phyloP scores from a whole-genome alignment of 2,888 invertebrate genomes.

The Ormyrus thymus region DNA sequence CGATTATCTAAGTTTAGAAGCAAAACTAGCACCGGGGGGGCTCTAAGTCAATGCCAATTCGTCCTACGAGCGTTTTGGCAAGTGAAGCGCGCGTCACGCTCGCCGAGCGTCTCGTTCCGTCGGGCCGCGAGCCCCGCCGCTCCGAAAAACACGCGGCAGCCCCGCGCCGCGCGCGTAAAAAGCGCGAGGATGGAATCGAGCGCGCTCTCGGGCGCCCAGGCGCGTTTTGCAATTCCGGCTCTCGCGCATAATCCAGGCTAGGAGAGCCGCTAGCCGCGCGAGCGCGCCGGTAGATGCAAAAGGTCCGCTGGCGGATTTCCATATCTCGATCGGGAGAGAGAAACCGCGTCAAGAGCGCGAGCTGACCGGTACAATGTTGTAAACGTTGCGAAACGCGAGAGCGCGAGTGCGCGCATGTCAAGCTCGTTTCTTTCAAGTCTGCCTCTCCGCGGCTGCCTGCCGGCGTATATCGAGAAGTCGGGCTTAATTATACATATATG shows the following conservation, averaged over 20 bases:
- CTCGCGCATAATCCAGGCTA: not conserved
- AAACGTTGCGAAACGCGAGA: conserved; percentile 50
- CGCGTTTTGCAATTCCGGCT: conserved; percentile 27
- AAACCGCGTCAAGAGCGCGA: conserved; percentile 46
- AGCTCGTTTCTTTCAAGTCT: conserved; percentile 34
- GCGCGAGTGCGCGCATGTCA: conserved; percentile 31
- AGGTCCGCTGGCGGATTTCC: conserved; percentile 54
- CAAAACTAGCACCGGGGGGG: too few relatives aligned
- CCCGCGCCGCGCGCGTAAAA: too few relatives aligned
- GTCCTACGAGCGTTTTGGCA: too few relatives aligned
- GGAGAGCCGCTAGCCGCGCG: not conserved
- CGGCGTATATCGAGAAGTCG: conserved; percentile 28
- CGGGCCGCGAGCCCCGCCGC: not conserved
- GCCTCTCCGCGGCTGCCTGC: conserved; percentile 15
- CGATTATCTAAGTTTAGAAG: too few relatives aligned
- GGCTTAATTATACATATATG: conserved; percentile 43
- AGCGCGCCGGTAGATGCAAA: conserved; percentile 50
- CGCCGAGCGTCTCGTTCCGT: not conserved
- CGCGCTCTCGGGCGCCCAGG: too few relatives aligned
- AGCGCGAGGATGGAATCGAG: conserved; percentile 20
- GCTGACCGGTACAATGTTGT: conserved; percentile 53
- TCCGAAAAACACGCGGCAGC: not conserved
- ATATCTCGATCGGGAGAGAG: conserved; percentile 53
- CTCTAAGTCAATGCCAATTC: too few relatives aligned
- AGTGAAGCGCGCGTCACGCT: not conserved